Evolutionary conservation across 1,140 invertebrate species (phyloP).

Genomic region (Grapholita molesta): DNA sequence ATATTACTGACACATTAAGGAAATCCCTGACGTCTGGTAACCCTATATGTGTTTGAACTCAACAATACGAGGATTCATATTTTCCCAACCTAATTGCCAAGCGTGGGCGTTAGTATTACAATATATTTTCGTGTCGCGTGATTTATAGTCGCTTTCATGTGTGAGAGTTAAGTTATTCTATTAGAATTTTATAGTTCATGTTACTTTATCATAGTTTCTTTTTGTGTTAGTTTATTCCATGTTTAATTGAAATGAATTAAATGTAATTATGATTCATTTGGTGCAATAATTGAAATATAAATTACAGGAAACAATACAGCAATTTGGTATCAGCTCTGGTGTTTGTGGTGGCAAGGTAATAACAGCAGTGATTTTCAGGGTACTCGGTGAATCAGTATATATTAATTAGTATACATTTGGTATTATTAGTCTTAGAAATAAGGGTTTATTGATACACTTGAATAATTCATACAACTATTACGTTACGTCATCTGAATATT

Average conservation of each 20-base stretch:
- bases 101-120: background rate
- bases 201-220: background rate
- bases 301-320: too few relatives aligned
- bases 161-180: background rate
- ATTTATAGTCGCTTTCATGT: background rate
- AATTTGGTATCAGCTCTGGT: too few relatives aligned
- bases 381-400: too few relatives aligned
- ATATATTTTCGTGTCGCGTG: background rate
- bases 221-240: background rate
- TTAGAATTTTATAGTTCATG: background rate
- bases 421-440: too few relatives aligned
- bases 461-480: too few relatives aligned
- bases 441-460: too few relatives aligned
- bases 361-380: too few relatives aligned
- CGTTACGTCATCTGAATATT: too few relatives aligned
- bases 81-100: constrained; percentile 5
- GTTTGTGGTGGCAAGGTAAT: too few relatives aligned
- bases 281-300: too few relatives aligned
- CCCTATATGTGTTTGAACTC: background rate
- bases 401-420: too few relatives aligned
- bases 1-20: background rate
- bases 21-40: background rate
- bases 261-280: too few relatives aligned
- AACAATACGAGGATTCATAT: background rate
- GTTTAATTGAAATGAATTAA: background rate